A percentile compares a stretch with the other conserved stretches of the same genome.
phyloP scores from a whole-genome alignment of 1,140 invertebrate species.

The Phymorhynchus buccinoides region DNA sequence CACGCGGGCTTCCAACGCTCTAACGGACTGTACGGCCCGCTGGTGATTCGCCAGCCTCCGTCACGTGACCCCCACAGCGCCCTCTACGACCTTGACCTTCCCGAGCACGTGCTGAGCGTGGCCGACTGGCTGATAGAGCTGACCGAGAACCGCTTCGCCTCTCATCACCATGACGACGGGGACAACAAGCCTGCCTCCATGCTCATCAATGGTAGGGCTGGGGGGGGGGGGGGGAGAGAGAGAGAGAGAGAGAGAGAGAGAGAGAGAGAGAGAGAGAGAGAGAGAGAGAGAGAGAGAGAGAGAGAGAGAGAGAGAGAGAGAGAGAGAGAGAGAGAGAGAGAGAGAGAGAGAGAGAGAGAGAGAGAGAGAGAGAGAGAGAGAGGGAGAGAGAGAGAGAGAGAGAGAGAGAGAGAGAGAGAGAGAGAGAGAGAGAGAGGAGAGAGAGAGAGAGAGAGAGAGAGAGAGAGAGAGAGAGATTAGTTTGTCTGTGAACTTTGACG shows the following conservation, averaged over 20 bases:
- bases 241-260: too few species aligned
- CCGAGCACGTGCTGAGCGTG: conserved; percentile 58
- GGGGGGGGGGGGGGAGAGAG: not conserved
- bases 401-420: too few species aligned
- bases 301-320: not conserved
- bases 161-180: conserved; percentile 50
- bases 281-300: not conserved
- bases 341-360: too few species aligned
- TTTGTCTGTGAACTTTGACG: too few species aligned
- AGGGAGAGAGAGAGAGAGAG: too few species aligned
- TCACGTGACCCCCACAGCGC: conserved; percentile 50
- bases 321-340: not conserved
- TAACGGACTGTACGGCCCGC: conserved; percentile 79
- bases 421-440: too few species aligned
- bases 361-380: too few species aligned
- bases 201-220: conserved; percentile 57
- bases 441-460: too few species aligned
- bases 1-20: conserved; percentile 88
- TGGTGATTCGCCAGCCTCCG: conserved; percentile 53
- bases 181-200: conserved; percentile 71
- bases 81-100: conserved; percentile 60
- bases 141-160: conserved; percentile 50
- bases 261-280: too few species aligned
- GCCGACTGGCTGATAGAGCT: conserved; percentile 60
- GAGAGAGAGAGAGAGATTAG: too few species aligned